Evolutionary conservation across 2,797 vertebrate species (phyloP), one percentile per base, ranked within the genome.

Genomic region (Lemur catta): DNA sequence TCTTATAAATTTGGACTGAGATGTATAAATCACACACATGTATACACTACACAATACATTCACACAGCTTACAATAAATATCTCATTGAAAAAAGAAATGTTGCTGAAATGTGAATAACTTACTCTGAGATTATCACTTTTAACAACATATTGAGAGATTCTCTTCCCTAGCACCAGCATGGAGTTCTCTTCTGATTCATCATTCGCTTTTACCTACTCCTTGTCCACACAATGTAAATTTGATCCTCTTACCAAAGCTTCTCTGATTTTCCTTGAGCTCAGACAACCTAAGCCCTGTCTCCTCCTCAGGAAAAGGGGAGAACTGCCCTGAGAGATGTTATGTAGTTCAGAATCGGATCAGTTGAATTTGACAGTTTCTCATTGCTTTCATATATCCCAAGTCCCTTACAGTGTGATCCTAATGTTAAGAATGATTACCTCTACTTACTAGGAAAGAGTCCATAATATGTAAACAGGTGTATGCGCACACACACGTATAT

Each of bases 401-500:
- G 20, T 46, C 12, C 12, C 30, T 65, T 2, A n/a, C 46, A 17
- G 2, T 76, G 24, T 61, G 59, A 46, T 33, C 41, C 79, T n/a
- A 82, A n/a, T 24, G 28, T 20, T 82, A 24, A 33, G 9, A 75
- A 3, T n/a, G 18, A 20, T 82, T 28, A n/a, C 20, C 15, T 59
- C 59, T 82, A 61, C 9, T 33, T 46, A 63, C 6, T 13, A 46
- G 41, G 41, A 46, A 24, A 75, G 72, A 75, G 28, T 48, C 7
- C 15, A 46, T 17, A 72, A 28, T 72, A 28, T 4, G 24, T 28
- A 15, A 38, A 8, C 28, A 30, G 9, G 26, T 30, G 26, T 4
- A 0, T 28, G 26, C 2, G 5, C 43, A 48, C 43, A 3, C 7
- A 35, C 35, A 46, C 0, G 4, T 18, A 33, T 41, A 48, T 48